These are phyloP conservation scores for Mamestra brassicae DNA, from an alignment of 2,888 invertebrate species.

Conservation along the genomic window DNA sequence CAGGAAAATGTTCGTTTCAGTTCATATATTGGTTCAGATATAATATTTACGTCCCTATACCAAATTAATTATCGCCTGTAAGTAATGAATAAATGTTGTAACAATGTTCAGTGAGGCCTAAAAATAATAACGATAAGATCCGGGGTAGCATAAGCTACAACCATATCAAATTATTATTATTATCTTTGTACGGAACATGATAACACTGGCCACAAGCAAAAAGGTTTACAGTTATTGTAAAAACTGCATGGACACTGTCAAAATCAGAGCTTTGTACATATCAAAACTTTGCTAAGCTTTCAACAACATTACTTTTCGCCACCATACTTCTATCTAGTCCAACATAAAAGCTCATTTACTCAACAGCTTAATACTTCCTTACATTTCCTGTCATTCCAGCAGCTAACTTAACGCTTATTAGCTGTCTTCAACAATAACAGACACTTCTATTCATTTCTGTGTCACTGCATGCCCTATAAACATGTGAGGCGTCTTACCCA, in stretches of 20 bases:
- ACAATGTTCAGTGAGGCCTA: too few species aligned
- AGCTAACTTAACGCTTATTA: background rate
- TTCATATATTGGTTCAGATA: background rate
- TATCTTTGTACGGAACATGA: too few species aligned
- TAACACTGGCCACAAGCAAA: too few species aligned
- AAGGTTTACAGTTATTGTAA: too few species aligned
- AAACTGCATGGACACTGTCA: too few species aligned
- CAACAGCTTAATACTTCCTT: background rate
- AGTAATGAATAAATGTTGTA: too few species aligned
- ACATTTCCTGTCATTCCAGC: background rate
- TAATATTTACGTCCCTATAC: background rate
- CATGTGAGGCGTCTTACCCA: constrained; percentile 57
- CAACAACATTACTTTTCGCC: too few species aligned
- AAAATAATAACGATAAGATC: too few species aligned
- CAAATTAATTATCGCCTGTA: background rate
- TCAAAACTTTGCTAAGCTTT: too few species aligned
- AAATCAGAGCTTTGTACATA: too few species aligned
- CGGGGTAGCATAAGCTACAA: too few species aligned
- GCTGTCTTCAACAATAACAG: constrained; percentile 21
- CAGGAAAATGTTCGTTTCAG: background rate
- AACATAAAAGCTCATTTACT: background rate
- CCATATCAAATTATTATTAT: too few species aligned
- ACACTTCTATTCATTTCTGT: constrained; percentile 56
- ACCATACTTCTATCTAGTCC: background rate
- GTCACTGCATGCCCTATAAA: constrained; percentile 64